phyloP scores from a whole-genome alignment of 2,888 invertebrate species.

The Epistrophella euchroma region DNA sequence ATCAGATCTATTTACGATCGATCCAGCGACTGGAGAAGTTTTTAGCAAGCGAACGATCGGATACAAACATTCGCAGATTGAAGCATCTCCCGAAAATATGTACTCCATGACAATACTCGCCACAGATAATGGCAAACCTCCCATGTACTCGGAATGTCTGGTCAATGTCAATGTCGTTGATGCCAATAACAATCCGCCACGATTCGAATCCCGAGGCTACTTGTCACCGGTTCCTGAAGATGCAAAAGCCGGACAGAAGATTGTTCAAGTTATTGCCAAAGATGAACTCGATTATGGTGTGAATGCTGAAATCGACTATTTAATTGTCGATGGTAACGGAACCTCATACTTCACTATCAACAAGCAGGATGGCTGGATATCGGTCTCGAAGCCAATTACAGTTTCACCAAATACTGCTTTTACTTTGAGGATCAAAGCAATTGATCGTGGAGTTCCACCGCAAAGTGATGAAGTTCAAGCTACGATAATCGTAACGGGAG shows the following conservation, averaged over 20 bases:
- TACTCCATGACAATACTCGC: conserved; percentile 95
- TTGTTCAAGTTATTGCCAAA: conserved; percentile 89
- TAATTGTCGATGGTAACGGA: conserved; percentile 90
- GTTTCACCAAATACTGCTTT: conserved; percentile 87
- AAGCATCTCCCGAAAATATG: conserved; percentile 94
- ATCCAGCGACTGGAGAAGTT: conserved; percentile 96
- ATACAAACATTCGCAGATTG: conserved; percentile 92
- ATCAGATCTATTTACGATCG: conserved; percentile 95
- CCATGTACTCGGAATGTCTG: conserved; percentile 94
- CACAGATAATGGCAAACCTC: conserved; percentile 97
- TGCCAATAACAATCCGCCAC: conserved; percentile 95
- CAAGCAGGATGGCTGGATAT: conserved; percentile 92
- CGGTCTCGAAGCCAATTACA: conserved; percentile 86
- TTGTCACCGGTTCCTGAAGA: conserved; percentile 93
- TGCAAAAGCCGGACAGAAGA: conserved; percentile 88
- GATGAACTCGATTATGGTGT: conserved; percentile 93
- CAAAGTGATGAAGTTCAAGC: conserved; percentile 91
- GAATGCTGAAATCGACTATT: conserved; percentile 94
- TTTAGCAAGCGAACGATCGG: conserved; percentile 92
- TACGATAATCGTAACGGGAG: conserved; percentile 92
- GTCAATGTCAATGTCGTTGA: conserved; percentile 95
- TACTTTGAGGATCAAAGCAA: conserved; percentile 89
- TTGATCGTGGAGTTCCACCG: conserved; percentile 94
- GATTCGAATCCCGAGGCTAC: conserved; percentile 90
- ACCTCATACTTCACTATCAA: conserved; percentile 90